Conservation (phyloP, 2,888 invertebrate genomes). For the Torymus auratus region DNA sequence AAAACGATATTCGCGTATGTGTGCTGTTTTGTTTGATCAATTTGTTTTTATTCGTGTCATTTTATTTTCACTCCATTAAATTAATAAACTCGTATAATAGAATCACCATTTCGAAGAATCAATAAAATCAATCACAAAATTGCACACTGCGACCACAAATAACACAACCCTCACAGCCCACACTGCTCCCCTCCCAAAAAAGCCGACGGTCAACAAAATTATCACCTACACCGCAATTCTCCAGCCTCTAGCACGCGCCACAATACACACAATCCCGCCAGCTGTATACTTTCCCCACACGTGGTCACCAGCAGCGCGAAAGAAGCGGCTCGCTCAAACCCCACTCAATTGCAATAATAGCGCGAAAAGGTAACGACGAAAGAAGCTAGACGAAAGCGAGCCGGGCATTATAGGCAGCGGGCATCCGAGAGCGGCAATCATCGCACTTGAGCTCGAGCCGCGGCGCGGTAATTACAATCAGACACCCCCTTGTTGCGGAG, state of each 20-base stretch:
- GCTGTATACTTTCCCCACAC: too few species aligned
- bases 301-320: neutral
- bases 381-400: constrained; percentile 41
- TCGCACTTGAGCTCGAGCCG: constrained; percentile 76
- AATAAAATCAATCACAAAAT: too few species aligned
- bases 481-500: constrained; percentile 69
- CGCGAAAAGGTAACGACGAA: constrained; percentile 28
- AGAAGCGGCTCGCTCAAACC: neutral
- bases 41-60: neutral
- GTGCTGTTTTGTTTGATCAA: neutral
- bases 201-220: too few species aligned
- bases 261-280: too few species aligned
- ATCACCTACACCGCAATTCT: too few species aligned
- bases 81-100: too few species aligned
- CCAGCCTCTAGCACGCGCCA: too few species aligned
- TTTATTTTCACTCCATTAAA: too few species aligned
- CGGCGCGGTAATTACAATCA: constrained; percentile 75
- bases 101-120: too few species aligned
- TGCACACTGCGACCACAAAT: too few species aligned
- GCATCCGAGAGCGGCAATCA: constrained; percentile 75
- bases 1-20: neutral
- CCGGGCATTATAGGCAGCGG: constrained; percentile 55
- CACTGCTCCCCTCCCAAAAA: neutral
- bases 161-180: neutral
- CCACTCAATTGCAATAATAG: constrained; percentile 29